Percentiles rank a stretch among this genome's conserved stretches.
Conservation (phyloP, 30 jellyfish, hydroid and myxozoan genomes). For the Pelagia noctiluca region DNA sequence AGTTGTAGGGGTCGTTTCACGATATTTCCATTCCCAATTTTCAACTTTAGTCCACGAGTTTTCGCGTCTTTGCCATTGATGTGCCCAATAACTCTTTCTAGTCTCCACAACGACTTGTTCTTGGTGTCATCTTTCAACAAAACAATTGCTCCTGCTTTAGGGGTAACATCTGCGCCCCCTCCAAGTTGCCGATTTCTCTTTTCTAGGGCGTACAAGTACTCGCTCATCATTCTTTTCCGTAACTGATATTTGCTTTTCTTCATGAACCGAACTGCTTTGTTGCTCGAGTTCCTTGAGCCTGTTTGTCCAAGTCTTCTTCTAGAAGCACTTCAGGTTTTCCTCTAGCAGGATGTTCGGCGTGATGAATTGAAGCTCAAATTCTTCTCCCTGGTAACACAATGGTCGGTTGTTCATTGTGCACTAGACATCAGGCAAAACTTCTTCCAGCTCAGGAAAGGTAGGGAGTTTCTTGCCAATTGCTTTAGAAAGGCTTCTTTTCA, state of each 20-base stretch:
- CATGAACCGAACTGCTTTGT: slow-evolving; percentile 42
- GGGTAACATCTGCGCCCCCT: slow-evolving; percentile 35
- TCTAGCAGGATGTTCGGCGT: slow-evolving; percentile 62
- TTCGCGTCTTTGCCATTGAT: slow-evolving; percentile 52
- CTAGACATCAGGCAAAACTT: slow-evolving; percentile 58
- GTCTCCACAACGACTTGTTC: slow-evolving; percentile 63
- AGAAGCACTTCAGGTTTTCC: slow-evolving; percentile 59
- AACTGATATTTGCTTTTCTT: slow-evolving; percentile 50
- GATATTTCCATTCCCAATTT: slow-evolving; percentile 64
- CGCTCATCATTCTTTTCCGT: slow-evolving; percentile 51
- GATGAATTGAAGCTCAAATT: slow-evolving; percentile 55
- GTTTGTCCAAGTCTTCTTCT: slow-evolving; percentile 67
- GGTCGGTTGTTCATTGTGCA: slow-evolving; percentile 69
- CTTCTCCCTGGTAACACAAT: slow-evolving; percentile 52
- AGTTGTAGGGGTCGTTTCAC: slow-evolving; percentile 75
- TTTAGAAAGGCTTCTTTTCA: slow-evolving; percentile 60
- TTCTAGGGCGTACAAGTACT: slow-evolving; percentile 71
- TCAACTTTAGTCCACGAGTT: slow-evolving; percentile 66
- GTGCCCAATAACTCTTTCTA: slow-evolving; percentile 63
- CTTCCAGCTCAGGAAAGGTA: slow-evolving; percentile 58
- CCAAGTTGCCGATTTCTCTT: slow-evolving; percentile 53
- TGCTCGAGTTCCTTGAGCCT: slow-evolving; percentile 32
- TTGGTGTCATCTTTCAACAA: slow-evolving; percentile 70
- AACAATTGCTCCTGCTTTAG: slow-evolving; percentile 57
- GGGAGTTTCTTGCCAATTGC: slow-evolving; percentile 59